Percentiles rank a stretch among this genome's conserved stretches.
Evolutionary conservation across 2,888 invertebrate genomes (phyloP).

Genomic region (Tholera decimalis): DNA sequence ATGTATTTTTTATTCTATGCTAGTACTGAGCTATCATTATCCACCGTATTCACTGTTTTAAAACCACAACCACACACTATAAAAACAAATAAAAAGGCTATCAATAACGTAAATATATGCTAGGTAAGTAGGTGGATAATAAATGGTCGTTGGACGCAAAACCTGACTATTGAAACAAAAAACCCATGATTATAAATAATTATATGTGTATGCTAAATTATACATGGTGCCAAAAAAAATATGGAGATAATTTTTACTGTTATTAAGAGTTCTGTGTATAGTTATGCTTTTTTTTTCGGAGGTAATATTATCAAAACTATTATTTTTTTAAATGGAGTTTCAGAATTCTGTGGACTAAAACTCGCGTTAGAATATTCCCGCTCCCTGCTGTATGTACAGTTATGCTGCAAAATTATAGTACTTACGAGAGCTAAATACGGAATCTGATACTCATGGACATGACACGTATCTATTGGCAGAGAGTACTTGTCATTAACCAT

Average conservation of each 20-base stretch:
- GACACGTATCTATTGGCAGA: too few relatives aligned
- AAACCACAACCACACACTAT: conserved; percentile 49
- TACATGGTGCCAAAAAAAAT: background rate
- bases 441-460: background rate
- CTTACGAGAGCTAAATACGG: background rate
- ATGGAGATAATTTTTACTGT: conserved; percentile 19
- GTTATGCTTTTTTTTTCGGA: too few relatives aligned
- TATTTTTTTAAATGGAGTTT: too few relatives aligned
- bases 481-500: too few relatives aligned
- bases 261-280: conserved; percentile 1
- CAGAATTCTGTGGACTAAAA: too few relatives aligned
- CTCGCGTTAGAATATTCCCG: too few relatives aligned
- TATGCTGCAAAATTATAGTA: too few relatives aligned
- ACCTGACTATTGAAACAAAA: conserved; percentile 7
- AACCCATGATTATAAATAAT: conserved; percentile 18
- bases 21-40: conserved; percentile 51
- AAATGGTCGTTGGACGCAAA: conserved; percentile 16
- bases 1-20: conserved; percentile 6
- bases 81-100: conserved; percentile 52
- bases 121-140: conserved; percentile 52
- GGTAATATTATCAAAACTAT: too few relatives aligned
- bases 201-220: conserved; percentile 1
- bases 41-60: conserved; percentile 32
- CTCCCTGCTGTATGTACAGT: too few relatives aligned
- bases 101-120: conserved; percentile 49